Conservation (phyloP, 1,140 invertebrate species). For the Paraescarpia echinospica region DNA sequence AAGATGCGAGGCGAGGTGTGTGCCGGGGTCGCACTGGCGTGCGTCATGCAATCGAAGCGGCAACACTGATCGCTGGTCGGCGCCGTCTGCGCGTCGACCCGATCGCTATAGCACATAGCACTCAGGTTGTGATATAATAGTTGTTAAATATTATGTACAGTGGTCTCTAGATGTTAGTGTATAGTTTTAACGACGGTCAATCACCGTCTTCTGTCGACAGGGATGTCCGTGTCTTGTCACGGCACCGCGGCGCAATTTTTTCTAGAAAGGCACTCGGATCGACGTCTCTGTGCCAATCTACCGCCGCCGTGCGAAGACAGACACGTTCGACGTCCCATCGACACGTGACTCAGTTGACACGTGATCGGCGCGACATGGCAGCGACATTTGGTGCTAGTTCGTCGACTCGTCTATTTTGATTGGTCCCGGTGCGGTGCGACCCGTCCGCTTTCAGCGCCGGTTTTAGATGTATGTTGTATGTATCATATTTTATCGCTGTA, state of each 20-base stretch:
- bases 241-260: neutral
- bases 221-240: neutral
- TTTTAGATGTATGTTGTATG: constrained; percentile 1
- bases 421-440: neutral
- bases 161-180: neutral
- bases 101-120: constrained; percentile 4
- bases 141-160: constrained; percentile 2
- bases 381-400: neutral
- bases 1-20: neutral
- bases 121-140: constrained; percentile 3
- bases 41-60: neutral
- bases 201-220: neutral
- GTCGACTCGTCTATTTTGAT: neutral
- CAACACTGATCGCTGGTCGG: neutral
- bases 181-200: neutral
- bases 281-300: neutral
- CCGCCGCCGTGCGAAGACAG: neutral
- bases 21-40: neutral
- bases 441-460: constrained; percentile 1
- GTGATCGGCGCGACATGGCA: neutral
- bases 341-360: neutral
- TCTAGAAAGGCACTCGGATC: neutral
- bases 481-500: constrained; percentile 1
- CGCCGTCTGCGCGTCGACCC: neutral
- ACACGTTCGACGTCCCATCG: neutral